Conservation (phyloP, 2,113 vertebrate genomes). For the Coturnix japonica region DNA sequence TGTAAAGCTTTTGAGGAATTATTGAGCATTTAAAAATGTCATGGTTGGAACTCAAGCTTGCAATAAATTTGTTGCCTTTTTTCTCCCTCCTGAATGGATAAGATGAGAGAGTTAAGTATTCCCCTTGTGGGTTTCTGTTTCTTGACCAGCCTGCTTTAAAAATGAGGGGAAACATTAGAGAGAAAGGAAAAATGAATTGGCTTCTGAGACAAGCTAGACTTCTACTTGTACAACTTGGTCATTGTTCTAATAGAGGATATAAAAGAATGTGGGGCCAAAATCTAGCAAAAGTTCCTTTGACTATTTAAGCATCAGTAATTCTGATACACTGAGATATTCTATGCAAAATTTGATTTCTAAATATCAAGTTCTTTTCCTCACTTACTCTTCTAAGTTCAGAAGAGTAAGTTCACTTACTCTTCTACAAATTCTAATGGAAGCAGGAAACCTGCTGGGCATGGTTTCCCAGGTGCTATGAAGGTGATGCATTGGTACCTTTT, state of each 20-base stretch:
- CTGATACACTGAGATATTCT: neutral
- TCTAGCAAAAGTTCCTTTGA: neutral
- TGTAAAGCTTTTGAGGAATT: constrained; percentile 16
- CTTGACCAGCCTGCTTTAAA: neutral
- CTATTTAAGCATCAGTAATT: neutral
- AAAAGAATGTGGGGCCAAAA: neutral
- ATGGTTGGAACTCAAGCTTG: neutral
- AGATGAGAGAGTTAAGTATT: neutral
- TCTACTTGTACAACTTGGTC: neutral
- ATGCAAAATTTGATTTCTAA: neutral
- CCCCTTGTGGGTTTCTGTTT: neutral
- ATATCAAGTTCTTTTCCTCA: neutral
- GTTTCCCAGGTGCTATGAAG: neutral
- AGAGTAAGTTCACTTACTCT: rapidly evolving
- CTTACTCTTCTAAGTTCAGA: too few relatives aligned
- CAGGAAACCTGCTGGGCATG: rapidly evolving
- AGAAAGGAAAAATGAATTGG: neutral
- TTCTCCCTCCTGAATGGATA: neutral
- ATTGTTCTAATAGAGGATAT: neutral
- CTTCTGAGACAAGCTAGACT: neutral
- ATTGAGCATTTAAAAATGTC: neutral
- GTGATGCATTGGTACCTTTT: neutral
- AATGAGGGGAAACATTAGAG: neutral
- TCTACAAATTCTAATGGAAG: neutral
- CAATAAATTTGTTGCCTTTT: constrained; percentile 3